Evolutionary conservation across 37 sponge, comb jelly and placozoan genomes (phyloP), one percentile per base, ranked within the genome.

Genomic region (Halichondria panicea): DNA sequence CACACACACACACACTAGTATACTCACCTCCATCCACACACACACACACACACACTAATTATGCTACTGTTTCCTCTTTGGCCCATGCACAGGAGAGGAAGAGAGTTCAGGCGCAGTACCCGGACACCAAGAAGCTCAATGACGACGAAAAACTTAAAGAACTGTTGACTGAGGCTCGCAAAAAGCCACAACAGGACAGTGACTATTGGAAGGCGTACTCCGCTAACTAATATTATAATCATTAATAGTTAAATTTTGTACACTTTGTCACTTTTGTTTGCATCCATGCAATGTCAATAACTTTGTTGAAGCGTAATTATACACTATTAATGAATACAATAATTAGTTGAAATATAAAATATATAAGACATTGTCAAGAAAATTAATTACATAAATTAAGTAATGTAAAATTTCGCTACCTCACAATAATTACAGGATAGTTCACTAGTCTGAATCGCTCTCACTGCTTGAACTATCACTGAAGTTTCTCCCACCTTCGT

Each of bases 71-170:
- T 43, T 69, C 27, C 25, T 44, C 24, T 46, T 69, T 28, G 12
- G 13, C 41, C 8, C 15, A 7, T 44, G 19, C n/a, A n/a, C 63
- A 80, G 81, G 72, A 71, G 41, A 55, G 77, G 28, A 68, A 63
- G 43, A 43, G 77, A 31, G 18, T 84, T 37, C 32, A 24, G 63
- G 22, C 4, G 28, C 27, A 70, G 43, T 76, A 52, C 61, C 83
- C 83, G 42, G 57, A 58, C 31, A 59, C 43, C 24, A 25, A 21
- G 19, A 73, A 41, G 15, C 68, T 73, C 15, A 64, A 72, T 3
- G 86, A 86, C 32, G 66, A 67, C 4, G 3, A 48, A 56, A 45
- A 63, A 36, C 55, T 86, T 13, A 46, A 41, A 43, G 74, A 43
- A 12, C 44, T 74, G 30, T 41, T 86, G 19, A 55, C 35, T 33